Conservation (phyloP, 1,140 invertebrate genomes). For the Tetragonula clypearis region DNA sequence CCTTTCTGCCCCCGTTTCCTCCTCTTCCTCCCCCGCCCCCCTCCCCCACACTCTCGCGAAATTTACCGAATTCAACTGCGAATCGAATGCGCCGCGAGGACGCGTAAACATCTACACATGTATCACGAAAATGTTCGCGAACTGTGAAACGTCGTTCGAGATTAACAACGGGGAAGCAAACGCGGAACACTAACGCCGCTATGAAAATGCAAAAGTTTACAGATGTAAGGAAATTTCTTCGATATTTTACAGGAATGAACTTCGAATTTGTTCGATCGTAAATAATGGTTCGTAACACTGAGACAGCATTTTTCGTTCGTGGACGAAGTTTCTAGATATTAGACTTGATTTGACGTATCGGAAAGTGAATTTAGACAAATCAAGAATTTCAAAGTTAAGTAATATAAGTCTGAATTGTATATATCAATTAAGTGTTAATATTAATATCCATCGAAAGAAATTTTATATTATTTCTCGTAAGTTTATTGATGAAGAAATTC, state of each 20-base stretch:
- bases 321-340: too few species aligned
- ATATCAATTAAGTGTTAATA: too few species aligned
- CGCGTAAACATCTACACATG: conserved; percentile 4
- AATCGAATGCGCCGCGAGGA: conserved; percentile 2
- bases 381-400: too few species aligned
- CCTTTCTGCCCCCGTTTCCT: neutral
- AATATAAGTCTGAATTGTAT: too few species aligned
- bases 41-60: neutral
- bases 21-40: neutral
- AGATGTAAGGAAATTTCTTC: neutral
- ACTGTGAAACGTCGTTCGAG: neutral
- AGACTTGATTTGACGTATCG: too few species aligned
- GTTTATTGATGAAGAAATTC: neutral
- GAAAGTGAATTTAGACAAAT: too few species aligned
- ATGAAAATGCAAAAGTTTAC: neutral
- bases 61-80: conserved; percentile 18
- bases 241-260: neutral
- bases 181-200: neutral
- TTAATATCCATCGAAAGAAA: too few species aligned
- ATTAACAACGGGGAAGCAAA: neutral
- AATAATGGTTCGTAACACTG: neutral
- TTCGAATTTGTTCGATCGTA: neutral
- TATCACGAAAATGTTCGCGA: neutral
- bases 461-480: too few species aligned
- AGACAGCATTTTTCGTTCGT: too few species aligned